Percentiles rank a stretch among this genome's conserved stretches.
Evolutionary conservation across 1,140 invertebrate genomes (phyloP).

Genomic region (Melipona quadrifasciata): DNA sequence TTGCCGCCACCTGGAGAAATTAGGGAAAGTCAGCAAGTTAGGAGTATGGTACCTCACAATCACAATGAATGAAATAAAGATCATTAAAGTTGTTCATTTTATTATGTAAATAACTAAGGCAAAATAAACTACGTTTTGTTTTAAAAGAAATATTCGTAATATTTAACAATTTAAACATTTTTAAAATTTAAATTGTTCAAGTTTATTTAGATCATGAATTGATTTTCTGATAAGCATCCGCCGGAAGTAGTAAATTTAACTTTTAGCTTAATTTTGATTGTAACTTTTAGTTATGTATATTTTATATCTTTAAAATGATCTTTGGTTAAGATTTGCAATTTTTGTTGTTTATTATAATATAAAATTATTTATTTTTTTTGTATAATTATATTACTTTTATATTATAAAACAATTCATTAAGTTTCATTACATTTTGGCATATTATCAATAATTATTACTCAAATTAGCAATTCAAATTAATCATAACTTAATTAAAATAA

Average conservation of each 20-base stretch:
- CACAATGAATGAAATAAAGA: too few species aligned
- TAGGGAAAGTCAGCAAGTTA: too few species aligned
- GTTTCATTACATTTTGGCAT: background rate
- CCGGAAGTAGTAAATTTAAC: slow-evolving; percentile 38
- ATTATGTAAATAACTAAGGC: too few species aligned
- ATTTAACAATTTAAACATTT: background rate
- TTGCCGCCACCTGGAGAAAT: too few species aligned
- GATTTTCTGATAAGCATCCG: slow-evolving; percentile 4
- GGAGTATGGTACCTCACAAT: too few species aligned
- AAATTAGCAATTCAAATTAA: background rate
- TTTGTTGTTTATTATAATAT: background rate
- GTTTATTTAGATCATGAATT: slow-evolving; percentile 3
- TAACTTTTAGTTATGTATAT: background rate
- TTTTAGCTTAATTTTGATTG: background rate
- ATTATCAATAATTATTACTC: background rate
- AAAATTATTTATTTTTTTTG: background rate
- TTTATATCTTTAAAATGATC: background rate
- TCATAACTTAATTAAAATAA: background rate
- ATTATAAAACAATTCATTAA: background rate
- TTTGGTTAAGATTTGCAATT: background rate
- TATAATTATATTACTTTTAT: background rate
- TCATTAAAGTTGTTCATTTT: too few species aligned
- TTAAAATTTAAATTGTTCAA: background rate
- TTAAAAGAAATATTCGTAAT: background rate
- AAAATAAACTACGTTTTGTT: slow-evolving; percentile 12